Percentiles rank a stretch among this genome's conserved stretches.
Conservation (phyloP, 1,140 invertebrate species). For the Pectinophora gossypiella region DNA sequence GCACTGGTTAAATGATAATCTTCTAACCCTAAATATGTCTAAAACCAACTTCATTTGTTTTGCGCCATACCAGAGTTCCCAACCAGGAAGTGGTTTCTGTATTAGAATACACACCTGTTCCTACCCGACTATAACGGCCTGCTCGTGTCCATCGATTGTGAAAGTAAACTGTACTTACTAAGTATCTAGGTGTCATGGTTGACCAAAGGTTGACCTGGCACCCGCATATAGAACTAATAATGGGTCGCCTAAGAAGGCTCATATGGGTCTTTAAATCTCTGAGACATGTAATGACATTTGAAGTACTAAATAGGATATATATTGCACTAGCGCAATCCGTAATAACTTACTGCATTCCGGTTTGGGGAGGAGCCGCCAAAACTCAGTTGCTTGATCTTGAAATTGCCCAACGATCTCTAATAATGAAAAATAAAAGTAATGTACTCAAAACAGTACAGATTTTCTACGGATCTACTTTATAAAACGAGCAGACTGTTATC, state of each 20-base stretch:
- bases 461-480: neutral
- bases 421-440: neutral
- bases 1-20: neutral
- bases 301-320: neutral
- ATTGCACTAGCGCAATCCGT: neutral
- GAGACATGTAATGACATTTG: neutral
- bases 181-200: constrained; percentile 9
- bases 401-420: no score
- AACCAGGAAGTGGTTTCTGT: neutral
- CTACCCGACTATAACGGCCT: neutral
- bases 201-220: constrained; percentile 6
- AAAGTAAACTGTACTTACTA: neutral
- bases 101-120: constrained; percentile 6
- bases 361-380: neutral
- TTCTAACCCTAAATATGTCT: constrained; percentile 2
- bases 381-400: neutral
- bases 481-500: neutral
- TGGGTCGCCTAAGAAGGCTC: neutral
- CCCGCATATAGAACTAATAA: constrained; percentile 6
- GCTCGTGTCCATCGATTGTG: neutral
- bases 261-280: constrained; percentile 6
- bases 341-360: neutral
- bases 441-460: neutral
- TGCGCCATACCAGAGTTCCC: no score
- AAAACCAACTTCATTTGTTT: constrained; percentile 7